A percentile compares a stretch with the other conserved stretches of the same genome.
These are phyloP conservation scores for Propithecus perrieri DNA, from an alignment of 2,797 vertebrate species.

Conservation along the genomic window DNA sequence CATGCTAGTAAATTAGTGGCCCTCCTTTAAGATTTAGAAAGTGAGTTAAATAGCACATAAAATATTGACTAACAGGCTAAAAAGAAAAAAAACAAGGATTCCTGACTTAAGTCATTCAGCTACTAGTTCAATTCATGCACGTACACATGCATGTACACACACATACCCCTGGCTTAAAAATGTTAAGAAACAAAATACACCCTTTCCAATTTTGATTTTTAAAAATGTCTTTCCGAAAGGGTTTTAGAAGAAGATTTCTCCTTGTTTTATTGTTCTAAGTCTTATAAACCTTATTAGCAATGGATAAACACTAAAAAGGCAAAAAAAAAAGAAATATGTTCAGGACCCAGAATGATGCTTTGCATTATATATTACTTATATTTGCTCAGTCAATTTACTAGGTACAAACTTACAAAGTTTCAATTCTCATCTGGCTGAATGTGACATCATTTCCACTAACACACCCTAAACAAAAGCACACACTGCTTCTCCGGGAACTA, in stretches of 20 bases:
- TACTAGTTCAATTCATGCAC: rapidly evolving
- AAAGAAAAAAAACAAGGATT: rapidly evolving
- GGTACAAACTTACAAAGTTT: rapidly evolving
- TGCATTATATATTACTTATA: rapidly evolving
- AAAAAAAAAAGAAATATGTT: rapidly evolving
- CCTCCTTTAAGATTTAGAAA: not conserved
- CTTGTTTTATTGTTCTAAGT: not conserved
- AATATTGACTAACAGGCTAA: too few relatives aligned
- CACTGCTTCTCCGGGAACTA: not conserved
- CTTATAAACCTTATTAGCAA: not conserved
- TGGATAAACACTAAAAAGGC: rapidly evolving
- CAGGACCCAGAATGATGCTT: not conserved
- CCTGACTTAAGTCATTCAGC: rapidly evolving
- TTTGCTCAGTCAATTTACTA: rapidly evolving
- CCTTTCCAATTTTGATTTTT: not conserved
- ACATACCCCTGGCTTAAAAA: rapidly evolving
- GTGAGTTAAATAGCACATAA: rapidly evolving
- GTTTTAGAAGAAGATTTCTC: rapidly evolving
- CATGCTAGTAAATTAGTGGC: rapidly evolving
- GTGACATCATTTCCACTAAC: rapidly evolving
- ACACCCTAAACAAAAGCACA: not conserved
- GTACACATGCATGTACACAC: rapidly evolving
- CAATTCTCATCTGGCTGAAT: rapidly evolving
- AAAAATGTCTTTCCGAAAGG: not conserved
- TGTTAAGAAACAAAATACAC: not conserved